A percentile compares a stretch with the other conserved stretches of the same genome.
These are phyloP conservation scores for Tragelaphus eurycerus DNA, from an alignment of 2,797 vertebrate genomes.

Conservation along the genomic window DNA sequence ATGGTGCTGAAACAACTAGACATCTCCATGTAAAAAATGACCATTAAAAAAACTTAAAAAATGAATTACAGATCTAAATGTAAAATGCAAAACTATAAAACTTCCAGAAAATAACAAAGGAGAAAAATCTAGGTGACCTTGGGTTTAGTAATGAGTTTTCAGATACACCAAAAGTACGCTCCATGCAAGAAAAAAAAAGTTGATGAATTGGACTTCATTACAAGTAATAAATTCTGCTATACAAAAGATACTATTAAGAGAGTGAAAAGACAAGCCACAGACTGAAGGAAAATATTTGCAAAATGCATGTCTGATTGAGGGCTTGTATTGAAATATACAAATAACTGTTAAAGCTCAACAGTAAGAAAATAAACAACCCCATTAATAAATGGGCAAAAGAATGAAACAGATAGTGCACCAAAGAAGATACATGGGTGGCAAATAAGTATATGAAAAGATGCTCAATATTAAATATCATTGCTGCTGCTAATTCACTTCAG, in stretches of 20 bases:
- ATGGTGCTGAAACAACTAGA: neutral
- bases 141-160: neutral
- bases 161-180: neutral
- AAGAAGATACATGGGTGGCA: neutral
- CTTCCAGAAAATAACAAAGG: neutral
- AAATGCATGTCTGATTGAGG: neutral
- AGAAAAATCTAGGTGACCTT: neutral
- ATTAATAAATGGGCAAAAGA: neutral
- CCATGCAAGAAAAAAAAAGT: neutral
- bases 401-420: neutral
- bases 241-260: neutral
- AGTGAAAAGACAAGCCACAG: neutral
- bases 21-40: neutral
- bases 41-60: neutral
- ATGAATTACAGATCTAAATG: neutral
- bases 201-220: neutral
- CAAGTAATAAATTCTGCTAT: neutral
- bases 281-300: neutral
- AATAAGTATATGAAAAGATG: neutral
- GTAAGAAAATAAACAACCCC: neutral
- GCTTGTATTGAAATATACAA: neutral
- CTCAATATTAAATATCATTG: neutral
- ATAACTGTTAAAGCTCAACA: neutral
- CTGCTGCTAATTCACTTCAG: too few species aligned
- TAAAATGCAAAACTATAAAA: neutral